Conservation (phyloP, 2,113 vertebrate genomes). For the Oceanites oceanicus region DNA sequence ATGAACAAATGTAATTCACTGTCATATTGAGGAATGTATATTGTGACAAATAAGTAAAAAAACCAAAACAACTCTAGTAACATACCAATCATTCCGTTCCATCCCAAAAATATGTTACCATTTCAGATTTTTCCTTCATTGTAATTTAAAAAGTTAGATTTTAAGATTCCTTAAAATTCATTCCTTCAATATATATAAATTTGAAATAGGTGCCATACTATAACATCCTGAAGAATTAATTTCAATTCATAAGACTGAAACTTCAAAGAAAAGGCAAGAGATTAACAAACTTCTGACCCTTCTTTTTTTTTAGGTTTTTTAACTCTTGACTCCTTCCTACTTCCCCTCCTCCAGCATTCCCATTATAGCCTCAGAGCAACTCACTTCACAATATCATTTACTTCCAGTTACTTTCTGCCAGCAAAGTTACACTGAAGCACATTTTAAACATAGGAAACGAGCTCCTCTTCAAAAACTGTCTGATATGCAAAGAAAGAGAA, state of each 20-base stretch:
- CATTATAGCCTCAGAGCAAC: not conserved
- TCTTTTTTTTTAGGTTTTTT: not conserved
- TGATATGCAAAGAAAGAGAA: not conserved
- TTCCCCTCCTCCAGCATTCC: not conserved
- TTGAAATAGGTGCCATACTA: not conserved
- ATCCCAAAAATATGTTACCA: not conserved
- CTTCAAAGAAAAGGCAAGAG: not conserved
- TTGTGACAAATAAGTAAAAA: not conserved
- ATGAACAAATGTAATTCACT: not conserved
- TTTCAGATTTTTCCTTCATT: not conserved
- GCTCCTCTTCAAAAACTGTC: not conserved
- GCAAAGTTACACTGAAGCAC: not conserved
- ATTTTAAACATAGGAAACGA: not conserved
- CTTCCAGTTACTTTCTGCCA: not conserved
- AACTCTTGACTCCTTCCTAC: not conserved
- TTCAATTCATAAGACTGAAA: not conserved
- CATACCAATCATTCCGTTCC: not conserved
- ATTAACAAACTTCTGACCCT: not conserved
- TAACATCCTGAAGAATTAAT: not conserved
- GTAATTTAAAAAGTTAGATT: not conserved
- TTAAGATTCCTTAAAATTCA: not conserved
- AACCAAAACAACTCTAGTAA: not conserved
- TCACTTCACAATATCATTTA: not conserved
- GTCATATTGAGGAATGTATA: rapidly evolving
- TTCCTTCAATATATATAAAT: not conserved